A percentile compares a stretch with the other conserved stretches of the same genome.
These are phyloP conservation scores for Gasterosteus nipponicus DNA, from an alignment of 2,113 vertebrate species.

Conservation along the genomic window DNA sequence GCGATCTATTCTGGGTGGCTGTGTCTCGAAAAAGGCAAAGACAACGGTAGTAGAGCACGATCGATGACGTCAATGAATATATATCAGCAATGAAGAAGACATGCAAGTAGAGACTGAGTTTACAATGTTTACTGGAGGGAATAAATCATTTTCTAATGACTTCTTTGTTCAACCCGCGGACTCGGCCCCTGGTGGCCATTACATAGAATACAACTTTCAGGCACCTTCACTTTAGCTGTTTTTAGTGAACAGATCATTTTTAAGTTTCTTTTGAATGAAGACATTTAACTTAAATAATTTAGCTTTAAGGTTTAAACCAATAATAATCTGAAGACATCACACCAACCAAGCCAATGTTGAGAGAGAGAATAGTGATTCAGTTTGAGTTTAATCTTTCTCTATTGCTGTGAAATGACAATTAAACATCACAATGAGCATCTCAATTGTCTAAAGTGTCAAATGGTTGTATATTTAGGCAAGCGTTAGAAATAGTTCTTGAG, in stretches of 20 bases:
- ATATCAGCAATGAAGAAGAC: background rate
- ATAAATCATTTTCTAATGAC: no score
- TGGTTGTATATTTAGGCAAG: background rate
- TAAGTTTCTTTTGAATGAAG: background rate
- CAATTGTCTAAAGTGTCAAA: background rate
- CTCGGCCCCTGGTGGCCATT: background rate
- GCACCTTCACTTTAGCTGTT: background rate
- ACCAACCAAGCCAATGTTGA: background rate
- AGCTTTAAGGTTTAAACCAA: no score
- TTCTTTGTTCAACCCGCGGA: background rate
- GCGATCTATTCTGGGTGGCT: background rate
- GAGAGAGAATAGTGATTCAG: background rate
- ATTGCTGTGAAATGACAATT: background rate
- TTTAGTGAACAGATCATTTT: background rate
- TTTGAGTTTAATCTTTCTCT: background rate
- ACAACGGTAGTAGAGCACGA: background rate
- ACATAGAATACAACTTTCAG: background rate
- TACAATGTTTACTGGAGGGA: no score
- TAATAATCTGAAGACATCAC: background rate
- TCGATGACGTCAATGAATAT: background rate
- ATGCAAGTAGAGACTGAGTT: no score
- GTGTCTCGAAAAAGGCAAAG: no score
- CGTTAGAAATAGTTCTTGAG: background rate
- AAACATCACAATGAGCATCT: background rate
- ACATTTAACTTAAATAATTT: background rate